Conservation (phyloP, 2,888 invertebrate species). For the Cynaeus angustus region DNA sequence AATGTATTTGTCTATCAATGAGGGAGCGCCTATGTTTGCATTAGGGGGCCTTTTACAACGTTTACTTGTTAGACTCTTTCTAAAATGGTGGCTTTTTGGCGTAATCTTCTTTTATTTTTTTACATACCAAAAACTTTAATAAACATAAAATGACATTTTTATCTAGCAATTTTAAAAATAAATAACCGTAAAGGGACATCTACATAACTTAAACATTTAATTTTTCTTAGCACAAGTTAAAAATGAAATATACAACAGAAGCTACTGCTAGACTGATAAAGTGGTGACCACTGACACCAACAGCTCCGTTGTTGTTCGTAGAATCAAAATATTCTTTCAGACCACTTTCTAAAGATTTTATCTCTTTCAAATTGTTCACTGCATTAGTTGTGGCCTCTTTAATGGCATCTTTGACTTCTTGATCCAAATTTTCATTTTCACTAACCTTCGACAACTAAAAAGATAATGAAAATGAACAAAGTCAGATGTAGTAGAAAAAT, state of each 20-base stretch:
- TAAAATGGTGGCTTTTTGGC: no score
- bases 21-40: no score
- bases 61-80: no score
- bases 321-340: neutral
- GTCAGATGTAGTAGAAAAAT: no score
- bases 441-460: neutral
- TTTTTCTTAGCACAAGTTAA: neutral
- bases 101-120: no score
- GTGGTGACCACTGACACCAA: neutral
- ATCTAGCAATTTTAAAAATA: neutral
- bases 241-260: neutral
- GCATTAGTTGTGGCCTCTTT: neutral
- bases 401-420: neutral
- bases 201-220: neutral
- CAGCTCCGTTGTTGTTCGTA: neutral
- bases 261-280: neutral
- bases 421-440: neutral
- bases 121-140: no score
- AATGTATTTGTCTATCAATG: no score
- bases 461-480: no score
- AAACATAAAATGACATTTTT: neutral
- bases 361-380: neutral
- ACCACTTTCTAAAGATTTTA: neutral
- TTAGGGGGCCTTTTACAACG: no score
- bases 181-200: neutral